These are phyloP conservation scores for Stenopsyche tienmushanensis DNA, from an alignment of 1,140 invertebrate genomes.

Conservation along the genomic window DNA sequence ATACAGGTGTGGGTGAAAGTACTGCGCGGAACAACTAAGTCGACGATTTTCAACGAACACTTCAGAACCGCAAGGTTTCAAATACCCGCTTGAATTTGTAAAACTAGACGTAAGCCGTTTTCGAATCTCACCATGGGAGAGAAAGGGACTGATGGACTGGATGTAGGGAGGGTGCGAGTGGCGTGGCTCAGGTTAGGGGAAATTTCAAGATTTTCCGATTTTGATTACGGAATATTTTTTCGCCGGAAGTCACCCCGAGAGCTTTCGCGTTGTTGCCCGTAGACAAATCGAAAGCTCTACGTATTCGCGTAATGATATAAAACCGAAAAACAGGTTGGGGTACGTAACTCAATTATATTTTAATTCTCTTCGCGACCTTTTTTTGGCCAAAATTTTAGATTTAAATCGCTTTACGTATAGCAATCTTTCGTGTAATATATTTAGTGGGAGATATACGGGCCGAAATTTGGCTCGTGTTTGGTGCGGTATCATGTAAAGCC, in stretches of 20 bases:
- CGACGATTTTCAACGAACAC: conserved; percentile 20
- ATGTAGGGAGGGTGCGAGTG: too few relatives aligned
- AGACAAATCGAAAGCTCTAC: background rate
- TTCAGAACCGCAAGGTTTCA: conserved; percentile 36
- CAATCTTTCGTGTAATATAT: too few relatives aligned
- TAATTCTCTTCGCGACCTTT: background rate
- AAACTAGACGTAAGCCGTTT: conserved; percentile 38
- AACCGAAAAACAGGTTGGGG: background rate
- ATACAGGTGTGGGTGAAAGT: too few relatives aligned
- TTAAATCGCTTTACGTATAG: too few relatives aligned
- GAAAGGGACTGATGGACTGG: background rate
- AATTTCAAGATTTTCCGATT: conserved; percentile 8
- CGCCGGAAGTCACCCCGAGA: conserved; percentile 9
- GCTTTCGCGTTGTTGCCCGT: background rate
- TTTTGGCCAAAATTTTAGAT: too few relatives aligned
- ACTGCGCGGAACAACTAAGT: background rate
- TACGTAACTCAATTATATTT: background rate
- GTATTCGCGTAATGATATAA: background rate
- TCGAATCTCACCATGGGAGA: conserved; percentile 14
- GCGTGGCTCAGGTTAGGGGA: background rate
- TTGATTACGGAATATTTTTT: conserved; percentile 12
- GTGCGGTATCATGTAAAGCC: too few relatives aligned
- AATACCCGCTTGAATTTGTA: conserved; percentile 34
- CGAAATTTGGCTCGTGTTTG: too few relatives aligned
- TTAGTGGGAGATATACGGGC: too few relatives aligned